A percentile compares a stretch with the other conserved stretches of the same genome.
phyloP scores from a whole-genome alignment of 2,113 vertebrate species.

The Hyperoodon ampullatus region DNA sequence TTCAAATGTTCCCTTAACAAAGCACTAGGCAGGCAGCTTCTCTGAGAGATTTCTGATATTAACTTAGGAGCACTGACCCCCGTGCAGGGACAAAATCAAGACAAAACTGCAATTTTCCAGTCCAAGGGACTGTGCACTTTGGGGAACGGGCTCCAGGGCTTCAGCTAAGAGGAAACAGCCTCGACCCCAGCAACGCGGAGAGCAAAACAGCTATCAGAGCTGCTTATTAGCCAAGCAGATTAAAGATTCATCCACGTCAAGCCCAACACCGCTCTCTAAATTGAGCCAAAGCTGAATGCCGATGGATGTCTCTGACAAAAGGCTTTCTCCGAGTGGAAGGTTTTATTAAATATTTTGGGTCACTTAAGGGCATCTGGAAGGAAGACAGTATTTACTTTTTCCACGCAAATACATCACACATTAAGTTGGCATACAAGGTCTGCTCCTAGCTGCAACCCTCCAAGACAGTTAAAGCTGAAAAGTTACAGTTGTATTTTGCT shows the following conservation, averaged over 20 bases:
- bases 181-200: not conserved
- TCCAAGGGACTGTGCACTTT: not conserved
- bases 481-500: slow-evolving; percentile 30
- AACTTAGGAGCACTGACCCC: not conserved
- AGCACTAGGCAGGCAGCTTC: not conserved
- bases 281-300: not conserved
- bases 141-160: not conserved
- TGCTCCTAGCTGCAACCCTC: not conserved
- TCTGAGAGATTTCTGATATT: not conserved
- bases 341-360: not conserved
- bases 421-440: not conserved
- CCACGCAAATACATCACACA: not conserved
- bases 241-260: not conserved
- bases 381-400: not conserved
- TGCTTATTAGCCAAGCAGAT: not conserved
- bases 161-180: not conserved
- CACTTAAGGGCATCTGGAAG: not conserved
- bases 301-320: not conserved
- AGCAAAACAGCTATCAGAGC: not conserved
- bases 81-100: not conserved
- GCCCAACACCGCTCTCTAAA: not conserved
- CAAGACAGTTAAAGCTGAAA: not conserved
- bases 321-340: not conserved
- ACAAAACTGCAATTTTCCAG: slow-evolving; percentile 25
- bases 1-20: not conserved